phyloP scores from a whole-genome alignment of 2,797 vertebrate genomes.

The Macropodus opercularis region DNA sequence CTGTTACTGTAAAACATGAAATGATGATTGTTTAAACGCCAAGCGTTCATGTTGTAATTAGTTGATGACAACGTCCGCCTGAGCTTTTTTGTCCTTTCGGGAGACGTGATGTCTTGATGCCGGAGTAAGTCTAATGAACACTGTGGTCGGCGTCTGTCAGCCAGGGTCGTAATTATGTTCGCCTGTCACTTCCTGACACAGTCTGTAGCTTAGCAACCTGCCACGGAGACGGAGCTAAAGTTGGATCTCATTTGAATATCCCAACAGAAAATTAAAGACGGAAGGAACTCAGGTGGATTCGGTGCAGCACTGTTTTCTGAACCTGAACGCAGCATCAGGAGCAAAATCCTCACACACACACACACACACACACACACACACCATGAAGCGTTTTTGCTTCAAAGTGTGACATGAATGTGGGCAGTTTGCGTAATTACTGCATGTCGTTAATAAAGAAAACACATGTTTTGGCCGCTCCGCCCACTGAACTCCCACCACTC shows the following conservation, averaged over 20 bases:
- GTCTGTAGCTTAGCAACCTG: conserved; percentile 75
- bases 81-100: conserved; percentile 37
- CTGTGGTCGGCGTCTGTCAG: conserved; percentile 65
- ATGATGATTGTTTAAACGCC: conserved; percentile 51
- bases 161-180: conserved; percentile 66
- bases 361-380: background rate
- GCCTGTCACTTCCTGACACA: conserved; percentile 69
- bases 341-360: background rate
- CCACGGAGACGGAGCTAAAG: conserved; percentile 49
- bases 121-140: conserved; percentile 70
- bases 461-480: conserved; percentile 55
- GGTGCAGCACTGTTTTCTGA: background rate
- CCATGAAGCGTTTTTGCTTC: conserved; percentile 16
- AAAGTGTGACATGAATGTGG: conserved; percentile 25
- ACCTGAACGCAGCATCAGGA: background rate
- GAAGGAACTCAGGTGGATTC: conserved; percentile 16
- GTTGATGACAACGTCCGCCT: conserved; percentile 45
- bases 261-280: conserved; percentile 1
- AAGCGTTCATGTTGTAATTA: conserved; percentile 54
- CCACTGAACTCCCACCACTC: conserved; percentile 57
- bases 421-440: conserved; percentile 61
- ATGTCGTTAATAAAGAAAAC: conserved; percentile 61
- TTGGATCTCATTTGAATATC: conserved; percentile 65
- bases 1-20: background rate
- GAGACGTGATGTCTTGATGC: conserved; percentile 66